A percentile compares a stretch with the other conserved stretches of the same genome.
These are phyloP conservation scores for Symphodus melops DNA, from an alignment of 2,113 vertebrate genomes.

Conservation along the genomic window DNA sequence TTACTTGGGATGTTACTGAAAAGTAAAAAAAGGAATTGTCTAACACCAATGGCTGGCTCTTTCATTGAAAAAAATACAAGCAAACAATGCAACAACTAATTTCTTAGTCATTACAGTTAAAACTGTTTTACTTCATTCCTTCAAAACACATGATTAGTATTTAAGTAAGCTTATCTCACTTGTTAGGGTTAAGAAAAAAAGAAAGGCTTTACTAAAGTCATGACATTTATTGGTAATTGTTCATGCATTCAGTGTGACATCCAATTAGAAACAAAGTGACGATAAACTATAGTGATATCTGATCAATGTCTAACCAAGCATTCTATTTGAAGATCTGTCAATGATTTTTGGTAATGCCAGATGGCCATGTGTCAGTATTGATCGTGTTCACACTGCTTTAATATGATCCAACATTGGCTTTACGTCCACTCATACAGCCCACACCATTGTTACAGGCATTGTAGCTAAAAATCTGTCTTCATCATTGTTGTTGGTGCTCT, in stretches of 20 bases:
- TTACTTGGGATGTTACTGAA: constrained; percentile 10
- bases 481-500: too few relatives aligned
- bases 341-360: constrained; percentile 11
- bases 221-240: background rate
- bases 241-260: background rate
- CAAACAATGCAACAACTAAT: background rate
- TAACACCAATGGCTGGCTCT: background rate
- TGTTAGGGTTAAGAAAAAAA: background rate
- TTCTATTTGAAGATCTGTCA: constrained; percentile 4
- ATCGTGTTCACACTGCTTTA: background rate
- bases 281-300: background rate
- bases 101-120: background rate
- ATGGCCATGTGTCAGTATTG: constrained; percentile 6
- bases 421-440: too few relatives aligned
- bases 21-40: constrained; percentile 10
- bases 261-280: background rate
- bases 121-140: background rate
- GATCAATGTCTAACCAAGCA: background rate
- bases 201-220: background rate
- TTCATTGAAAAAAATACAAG: background rate
- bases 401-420: background rate
- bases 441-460: too few relatives aligned
- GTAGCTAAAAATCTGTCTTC: too few relatives aligned
- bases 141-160: background rate
- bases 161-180: background rate